Evolutionary conservation across 1,140 invertebrate species (phyloP), one percentile per base, ranked within the genome.

Genomic region (Ridgeia piscesae): DNA sequence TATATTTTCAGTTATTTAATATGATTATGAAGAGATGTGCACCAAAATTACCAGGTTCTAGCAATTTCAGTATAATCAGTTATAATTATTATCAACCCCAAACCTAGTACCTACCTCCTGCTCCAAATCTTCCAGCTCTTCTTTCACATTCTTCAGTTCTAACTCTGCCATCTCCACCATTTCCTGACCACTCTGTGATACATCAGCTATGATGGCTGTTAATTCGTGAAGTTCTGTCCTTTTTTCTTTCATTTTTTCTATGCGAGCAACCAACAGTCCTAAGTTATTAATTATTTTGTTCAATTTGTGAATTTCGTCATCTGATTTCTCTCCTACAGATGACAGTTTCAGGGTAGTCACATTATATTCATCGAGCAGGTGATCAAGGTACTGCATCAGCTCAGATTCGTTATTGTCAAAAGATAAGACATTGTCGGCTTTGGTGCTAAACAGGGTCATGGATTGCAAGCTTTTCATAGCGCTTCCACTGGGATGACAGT

Each of bases 141-240:
- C 58, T 77, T 31, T 77, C 2, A 77, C 58, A 4, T 77, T 77
- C 58, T 77, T 21, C 58, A 27, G 8, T 31, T 77, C 58, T 31
- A 77, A 77, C 58, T 77, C 58, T 77, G 58, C 58, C 58, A 77
- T 77, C 58, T 77, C 58, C 58, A 77, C 58, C 58, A 77, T 77
- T 0, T 77, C 58, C 14, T 77, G 58, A 77, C 27, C 6, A 21
- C 58, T 77, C 14, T 21, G 27, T 77, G 58, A 17, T 17, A 77
- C 58, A 77, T 77, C 58, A 77, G 58, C 58, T 14, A 77, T 77
- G 58, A 77, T 77, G 58, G 58, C 58, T 77, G 58, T 21, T 77
- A 77, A 77, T 27, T 77, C 58, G 6, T 77, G 58, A 77, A 77
- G 58, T 31, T 77, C 58, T 31, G 27, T 31, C 58, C 58, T 77